Conservation (phyloP, 53 echinoderm and acorn worm species). For the Crossaster papposus region DNA sequence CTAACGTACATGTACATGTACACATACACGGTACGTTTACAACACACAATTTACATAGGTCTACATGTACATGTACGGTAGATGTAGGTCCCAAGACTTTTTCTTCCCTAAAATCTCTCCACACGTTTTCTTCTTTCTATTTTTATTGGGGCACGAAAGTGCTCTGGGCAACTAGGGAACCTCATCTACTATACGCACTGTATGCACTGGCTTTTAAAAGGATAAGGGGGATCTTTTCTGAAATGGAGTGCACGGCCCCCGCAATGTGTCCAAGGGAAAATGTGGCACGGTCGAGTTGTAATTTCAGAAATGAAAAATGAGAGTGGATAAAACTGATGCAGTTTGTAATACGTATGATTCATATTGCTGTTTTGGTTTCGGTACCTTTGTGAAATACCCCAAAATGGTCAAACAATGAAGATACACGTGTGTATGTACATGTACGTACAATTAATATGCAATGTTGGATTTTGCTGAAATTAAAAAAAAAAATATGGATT, state of each 20-base stretch:
- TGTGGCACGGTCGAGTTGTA: neutral
- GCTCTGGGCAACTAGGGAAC: neutral
- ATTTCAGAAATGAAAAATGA: neutral
- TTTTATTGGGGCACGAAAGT: neutral
- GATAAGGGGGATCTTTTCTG: neutral
- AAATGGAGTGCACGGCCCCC: neutral
- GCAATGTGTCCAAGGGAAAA: neutral
- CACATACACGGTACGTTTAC: neutral
- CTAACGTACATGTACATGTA: constrained; percentile 17
- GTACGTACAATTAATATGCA: no score
- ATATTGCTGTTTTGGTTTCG: neutral
- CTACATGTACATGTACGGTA: constrained; percentile 7
- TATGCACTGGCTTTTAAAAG: neutral
- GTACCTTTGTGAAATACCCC: no score
- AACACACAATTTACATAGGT: neutral
- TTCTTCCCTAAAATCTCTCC: neutral
- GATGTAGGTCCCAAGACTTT: neutral
- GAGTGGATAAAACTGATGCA: neutral
- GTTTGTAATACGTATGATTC: neutral
- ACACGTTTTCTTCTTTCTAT: neutral
- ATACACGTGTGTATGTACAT: no score
- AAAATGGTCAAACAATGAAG: no score
- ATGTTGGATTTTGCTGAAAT: no score
- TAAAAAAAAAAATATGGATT: no score
- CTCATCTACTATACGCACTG: neutral